Conservation (phyloP, 2,113 vertebrate genomes). For the Corythoichthys intestinalis region DNA sequence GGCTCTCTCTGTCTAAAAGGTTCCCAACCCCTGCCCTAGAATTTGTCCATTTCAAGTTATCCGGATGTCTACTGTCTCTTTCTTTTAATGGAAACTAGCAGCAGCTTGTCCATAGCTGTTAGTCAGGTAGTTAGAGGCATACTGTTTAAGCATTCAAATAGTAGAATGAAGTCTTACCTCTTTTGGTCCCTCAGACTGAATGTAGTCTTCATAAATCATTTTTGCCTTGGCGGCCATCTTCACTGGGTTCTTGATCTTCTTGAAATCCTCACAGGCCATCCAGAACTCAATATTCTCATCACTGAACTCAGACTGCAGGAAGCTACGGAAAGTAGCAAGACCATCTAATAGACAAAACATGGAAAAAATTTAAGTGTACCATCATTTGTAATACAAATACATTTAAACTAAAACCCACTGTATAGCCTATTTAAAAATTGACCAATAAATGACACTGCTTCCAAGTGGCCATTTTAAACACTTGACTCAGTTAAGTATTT, state of each 20-base stretch:
- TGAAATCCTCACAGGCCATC: conserved; percentile 92
- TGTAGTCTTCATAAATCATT: conserved; percentile 94
- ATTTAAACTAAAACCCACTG: neutral
- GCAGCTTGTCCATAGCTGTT: no score
- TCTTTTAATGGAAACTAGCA: no score
- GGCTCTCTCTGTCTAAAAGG: no score
- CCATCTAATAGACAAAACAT: conserved; percentile 74
- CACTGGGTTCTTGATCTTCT: conserved; percentile 79
- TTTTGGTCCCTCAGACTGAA: conserved; percentile 87
- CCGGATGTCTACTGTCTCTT: no score
- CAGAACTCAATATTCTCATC: conserved; percentile 96
- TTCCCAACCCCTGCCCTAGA: no score
- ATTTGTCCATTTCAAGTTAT: no score
- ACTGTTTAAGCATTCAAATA: neutral
- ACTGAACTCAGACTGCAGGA: conserved; percentile 95
- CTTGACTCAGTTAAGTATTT: no score
- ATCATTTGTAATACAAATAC: neutral
- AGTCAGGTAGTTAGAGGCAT: neutral
- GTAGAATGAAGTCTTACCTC: conserved; percentile 78
- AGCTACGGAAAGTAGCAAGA: conserved; percentile 81
- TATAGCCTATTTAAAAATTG: neutral
- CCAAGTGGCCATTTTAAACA: neutral
- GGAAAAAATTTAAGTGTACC: neutral
- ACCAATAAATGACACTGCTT: neutral
- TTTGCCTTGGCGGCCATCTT: conserved; percentile 86